phyloP scores from a whole-genome alignment of 2,797 vertebrate genomes.

The Enteromius mattozi region DNA sequence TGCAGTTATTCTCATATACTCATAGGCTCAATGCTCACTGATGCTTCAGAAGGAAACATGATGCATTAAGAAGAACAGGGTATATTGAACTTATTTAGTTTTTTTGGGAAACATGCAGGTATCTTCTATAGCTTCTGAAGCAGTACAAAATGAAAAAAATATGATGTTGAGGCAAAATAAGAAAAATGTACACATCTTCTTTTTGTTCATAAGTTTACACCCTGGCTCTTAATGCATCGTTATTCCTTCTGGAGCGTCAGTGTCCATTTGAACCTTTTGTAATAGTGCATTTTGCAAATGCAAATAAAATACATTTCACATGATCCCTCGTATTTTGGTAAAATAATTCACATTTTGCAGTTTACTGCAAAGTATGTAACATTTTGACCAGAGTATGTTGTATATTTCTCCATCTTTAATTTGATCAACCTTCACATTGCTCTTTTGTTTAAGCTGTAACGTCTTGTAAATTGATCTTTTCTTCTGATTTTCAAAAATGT shows the following conservation, averaged over 20 bases:
- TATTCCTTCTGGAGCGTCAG: neutral
- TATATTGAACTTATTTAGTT: neutral
- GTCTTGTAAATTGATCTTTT: neutral
- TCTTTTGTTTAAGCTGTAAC: neutral
- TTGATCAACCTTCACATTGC: neutral
- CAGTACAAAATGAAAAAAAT: neutral
- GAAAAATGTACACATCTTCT: neutral
- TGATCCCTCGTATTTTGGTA: neutral
- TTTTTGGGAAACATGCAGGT: neutral
- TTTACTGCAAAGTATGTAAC: neutral
- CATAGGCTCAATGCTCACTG: neutral
- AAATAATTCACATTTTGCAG: neutral
- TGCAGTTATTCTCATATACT: no score
- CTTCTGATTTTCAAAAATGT: neutral
- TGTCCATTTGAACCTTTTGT: neutral
- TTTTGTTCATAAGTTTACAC: neutral
- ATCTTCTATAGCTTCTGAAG: neutral
- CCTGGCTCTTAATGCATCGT: neutral
- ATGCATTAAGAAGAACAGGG: neutral
- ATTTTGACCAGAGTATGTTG: neutral
- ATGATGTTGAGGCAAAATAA: neutral
- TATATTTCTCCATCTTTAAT: neutral
- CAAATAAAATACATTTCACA: neutral
- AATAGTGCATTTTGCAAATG: neutral
- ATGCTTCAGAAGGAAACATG: neutral